A percentile compares a stretch with the other conserved stretches of the same genome.
These are phyloP conservation scores for Petaurus breviceps DNA, from an alignment of 2,113 vertebrate genomes.

Conservation along the genomic window DNA sequence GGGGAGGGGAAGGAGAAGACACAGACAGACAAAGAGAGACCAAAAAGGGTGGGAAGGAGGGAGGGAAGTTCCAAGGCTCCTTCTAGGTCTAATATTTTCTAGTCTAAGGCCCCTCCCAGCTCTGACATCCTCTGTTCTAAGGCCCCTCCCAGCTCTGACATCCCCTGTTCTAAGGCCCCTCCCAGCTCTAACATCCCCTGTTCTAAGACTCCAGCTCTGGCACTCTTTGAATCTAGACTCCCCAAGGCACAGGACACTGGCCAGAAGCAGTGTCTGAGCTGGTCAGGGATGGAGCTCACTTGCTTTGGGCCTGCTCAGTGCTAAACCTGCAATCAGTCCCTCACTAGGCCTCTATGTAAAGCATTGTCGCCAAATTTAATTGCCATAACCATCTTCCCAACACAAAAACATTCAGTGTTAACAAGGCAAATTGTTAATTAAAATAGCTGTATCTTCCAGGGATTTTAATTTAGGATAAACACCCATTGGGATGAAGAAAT, in stretches of 20 bases:
- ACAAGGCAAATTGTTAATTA: slow-evolving; percentile 64
- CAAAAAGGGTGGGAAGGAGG: background rate
- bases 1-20: no score
- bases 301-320: background rate
- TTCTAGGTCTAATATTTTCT: background rate
- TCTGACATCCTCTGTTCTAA: background rate
- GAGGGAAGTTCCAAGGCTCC: background rate
- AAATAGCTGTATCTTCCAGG: slow-evolving; percentile 16
- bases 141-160: background rate
- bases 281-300: background rate
- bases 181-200: background rate
- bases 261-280: background rate
- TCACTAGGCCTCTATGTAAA: background rate
- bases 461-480: slow-evolving; percentile 50
- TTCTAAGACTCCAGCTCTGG: background rate
- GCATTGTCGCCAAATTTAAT: background rate
- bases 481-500: slow-evolving; percentile 12
- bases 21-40: background rate
- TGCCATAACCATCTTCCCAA: background rate
- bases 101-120: background rate
- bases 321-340: background rate
- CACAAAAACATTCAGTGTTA: slow-evolving; percentile 46
- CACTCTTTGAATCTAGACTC: background rate
- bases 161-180: background rate
- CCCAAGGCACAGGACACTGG: background rate